These are phyloP conservation scores for Marmota monax DNA, from an alignment of 2,113 vertebrate genomes.

Conservation along the genomic window DNA sequence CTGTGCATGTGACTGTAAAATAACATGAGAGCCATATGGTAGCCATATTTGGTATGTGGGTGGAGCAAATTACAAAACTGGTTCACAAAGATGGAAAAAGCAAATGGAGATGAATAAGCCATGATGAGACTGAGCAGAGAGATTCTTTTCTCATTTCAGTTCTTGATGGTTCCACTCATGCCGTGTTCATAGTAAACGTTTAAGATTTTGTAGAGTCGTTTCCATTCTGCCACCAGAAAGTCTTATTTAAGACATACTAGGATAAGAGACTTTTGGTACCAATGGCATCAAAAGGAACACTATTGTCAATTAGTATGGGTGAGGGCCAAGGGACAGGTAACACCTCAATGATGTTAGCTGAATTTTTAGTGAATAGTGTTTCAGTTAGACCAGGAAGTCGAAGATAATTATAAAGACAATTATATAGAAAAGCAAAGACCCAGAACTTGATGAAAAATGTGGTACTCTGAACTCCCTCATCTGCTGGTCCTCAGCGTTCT, in stretches of 20 bases:
- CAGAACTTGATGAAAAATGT: background rate
- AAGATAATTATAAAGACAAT: background rate
- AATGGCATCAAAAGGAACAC: background rate
- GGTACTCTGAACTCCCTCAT: background rate
- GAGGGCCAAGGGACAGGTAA: background rate
- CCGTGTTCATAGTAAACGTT: background rate
- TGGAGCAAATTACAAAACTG: background rate
- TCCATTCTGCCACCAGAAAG: background rate
- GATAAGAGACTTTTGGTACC: background rate
- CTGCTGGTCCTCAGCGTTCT: background rate
- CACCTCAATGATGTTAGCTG: background rate
- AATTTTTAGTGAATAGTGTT: background rate
- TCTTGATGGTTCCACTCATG: background rate
- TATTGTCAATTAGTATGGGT: background rate
- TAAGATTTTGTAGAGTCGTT: background rate
- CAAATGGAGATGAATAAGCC: background rate
- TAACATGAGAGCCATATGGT: background rate
- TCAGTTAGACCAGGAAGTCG: background rate
- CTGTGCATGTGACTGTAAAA: background rate
- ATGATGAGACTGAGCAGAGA: background rate
- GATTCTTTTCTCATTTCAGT: background rate
- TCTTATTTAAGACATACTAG: background rate
- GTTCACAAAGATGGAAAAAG: background rate
- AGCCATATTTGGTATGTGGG: background rate
- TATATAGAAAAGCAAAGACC: background rate